These are phyloP conservation scores for Sarcophilus harrisii DNA, from an alignment of 2,797 vertebrate genomes.

Conservation along the genomic window DNA sequence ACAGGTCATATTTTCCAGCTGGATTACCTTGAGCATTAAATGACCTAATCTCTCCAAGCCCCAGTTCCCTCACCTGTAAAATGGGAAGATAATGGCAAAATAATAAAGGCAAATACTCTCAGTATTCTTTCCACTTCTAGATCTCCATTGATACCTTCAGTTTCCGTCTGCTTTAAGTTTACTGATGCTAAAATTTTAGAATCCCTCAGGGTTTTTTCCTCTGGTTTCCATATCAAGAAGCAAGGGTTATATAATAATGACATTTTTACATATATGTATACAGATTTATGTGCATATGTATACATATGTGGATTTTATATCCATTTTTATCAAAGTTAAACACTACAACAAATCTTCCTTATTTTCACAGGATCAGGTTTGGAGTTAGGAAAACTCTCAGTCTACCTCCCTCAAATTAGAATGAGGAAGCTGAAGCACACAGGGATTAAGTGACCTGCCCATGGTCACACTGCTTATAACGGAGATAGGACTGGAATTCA, in stretches of 20 bases:
- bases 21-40: neutral
- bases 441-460: neutral
- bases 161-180: neutral
- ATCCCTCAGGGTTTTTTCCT: constrained; percentile 13
- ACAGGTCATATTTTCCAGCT: neutral
- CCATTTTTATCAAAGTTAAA: neutral
- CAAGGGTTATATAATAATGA: constrained; percentile 5
- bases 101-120: neutral
- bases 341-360: neutral
- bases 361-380: neutral
- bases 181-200: neutral
- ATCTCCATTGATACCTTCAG: neutral
- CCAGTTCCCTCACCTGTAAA: neutral
- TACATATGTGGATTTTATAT: neutral
- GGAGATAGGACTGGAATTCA: neutral
- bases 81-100: neutral
- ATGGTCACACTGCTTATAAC: neutral
- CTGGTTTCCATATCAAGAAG: constrained; percentile 46
- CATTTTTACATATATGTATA: neutral
- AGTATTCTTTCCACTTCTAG: neutral
- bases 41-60: neutral
- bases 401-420: neutral
- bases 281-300: neutral
- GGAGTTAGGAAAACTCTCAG: neutral
- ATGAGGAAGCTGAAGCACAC: neutral